These are phyloP conservation scores for Pogonocherus hispidulus DNA, from an alignment of 2,888 invertebrate genomes.

Conservation along the genomic window DNA sequence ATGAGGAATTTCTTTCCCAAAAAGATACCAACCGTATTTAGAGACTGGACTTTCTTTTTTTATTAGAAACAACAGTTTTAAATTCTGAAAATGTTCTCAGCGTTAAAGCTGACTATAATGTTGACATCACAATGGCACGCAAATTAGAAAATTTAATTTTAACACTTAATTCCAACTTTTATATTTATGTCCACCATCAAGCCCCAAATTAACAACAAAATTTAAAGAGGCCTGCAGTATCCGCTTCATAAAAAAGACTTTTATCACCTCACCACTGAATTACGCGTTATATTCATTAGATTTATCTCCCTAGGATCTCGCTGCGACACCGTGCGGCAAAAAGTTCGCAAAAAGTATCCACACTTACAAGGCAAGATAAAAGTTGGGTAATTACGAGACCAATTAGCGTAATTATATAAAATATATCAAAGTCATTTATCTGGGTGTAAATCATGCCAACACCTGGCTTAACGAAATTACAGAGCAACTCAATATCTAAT, in stretches of 20 bases:
- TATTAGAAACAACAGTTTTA: no score
- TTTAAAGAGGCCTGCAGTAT: constrained; percentile 12
- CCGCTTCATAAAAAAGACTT: constrained; percentile 6
- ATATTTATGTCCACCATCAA: constrained; percentile 14
- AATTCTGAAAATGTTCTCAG: no score
- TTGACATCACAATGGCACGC: no score
- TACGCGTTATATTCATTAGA: constrained; percentile 23
- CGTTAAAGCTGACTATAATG: no score
- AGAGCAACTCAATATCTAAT: constrained; percentile 50
- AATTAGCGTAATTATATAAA: constrained; percentile 64
- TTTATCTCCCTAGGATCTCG: constrained; percentile 26
- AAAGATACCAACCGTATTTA: no score
- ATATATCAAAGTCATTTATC: constrained; percentile 63
- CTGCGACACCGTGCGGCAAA: constrained; percentile 29
- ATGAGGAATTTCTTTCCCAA: no score
- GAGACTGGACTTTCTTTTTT: no score
- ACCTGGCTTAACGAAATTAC: constrained; percentile 64
- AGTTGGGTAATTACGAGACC: constrained; percentile 51
- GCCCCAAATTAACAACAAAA: constrained; percentile 19
- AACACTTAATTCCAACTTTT: constrained; percentile 7
- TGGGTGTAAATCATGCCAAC: constrained; percentile 64
- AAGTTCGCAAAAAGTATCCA: constrained; percentile 26
- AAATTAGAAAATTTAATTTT: constrained; percentile 19
- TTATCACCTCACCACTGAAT: constrained; percentile 29
- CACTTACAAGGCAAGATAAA: constrained; percentile 51